Evolutionary conservation across 1,140 invertebrate species (phyloP).

Genomic region (Cotesia typhae): DNA sequence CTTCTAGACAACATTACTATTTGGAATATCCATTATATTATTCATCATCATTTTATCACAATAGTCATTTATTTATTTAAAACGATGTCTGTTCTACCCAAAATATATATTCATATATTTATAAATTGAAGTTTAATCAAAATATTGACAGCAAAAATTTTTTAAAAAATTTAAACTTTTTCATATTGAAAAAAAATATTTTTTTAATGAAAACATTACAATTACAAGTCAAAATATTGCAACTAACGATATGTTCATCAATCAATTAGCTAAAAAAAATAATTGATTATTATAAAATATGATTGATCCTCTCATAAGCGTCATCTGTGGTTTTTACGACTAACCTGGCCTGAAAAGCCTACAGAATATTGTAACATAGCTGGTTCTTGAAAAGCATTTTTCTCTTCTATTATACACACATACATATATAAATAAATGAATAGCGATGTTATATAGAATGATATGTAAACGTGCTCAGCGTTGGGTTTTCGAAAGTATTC

Average conservation of each 20-base stretch:
- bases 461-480: neutral
- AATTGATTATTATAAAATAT: constrained; percentile 29
- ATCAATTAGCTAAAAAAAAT: constrained; percentile 32
- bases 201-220: neutral
- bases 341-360: constrained; percentile 29
- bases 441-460: neutral
- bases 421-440: neutral
- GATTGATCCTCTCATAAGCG: neutral
- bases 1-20: too few species aligned
- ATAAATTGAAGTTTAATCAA: too few species aligned
- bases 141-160: too few species aligned
- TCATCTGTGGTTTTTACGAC: constrained; percentile 2
- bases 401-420: constrained; percentile 6
- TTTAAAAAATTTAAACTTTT: too few species aligned
- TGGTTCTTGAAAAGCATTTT: too few species aligned
- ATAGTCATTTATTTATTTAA: too few species aligned
- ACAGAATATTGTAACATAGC: neutral
- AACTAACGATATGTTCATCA: neutral
- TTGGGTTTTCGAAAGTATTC: neutral
- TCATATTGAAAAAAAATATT: too few species aligned
- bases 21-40: too few species aligned
- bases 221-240: neutral
- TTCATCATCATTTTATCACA: too few species aligned
- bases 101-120: too few species aligned
- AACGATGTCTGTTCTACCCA: too few species aligned